These are phyloP conservation scores for Melanotaenia pygmaea DNA, from an alignment of 2,797 vertebrate genomes.

Conservation along the genomic window DNA sequence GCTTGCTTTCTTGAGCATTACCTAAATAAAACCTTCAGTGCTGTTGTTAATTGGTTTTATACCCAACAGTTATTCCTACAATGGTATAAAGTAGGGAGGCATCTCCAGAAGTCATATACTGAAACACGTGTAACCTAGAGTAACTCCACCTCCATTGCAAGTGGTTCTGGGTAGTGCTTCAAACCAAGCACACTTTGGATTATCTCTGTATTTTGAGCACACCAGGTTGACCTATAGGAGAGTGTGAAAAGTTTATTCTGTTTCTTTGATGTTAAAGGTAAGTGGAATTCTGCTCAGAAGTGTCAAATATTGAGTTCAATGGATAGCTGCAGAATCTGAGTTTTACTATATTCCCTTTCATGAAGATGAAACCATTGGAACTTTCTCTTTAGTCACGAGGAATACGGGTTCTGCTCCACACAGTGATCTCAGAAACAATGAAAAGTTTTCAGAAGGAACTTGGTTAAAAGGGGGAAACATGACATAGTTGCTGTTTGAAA, in stretches of 20 bases:
- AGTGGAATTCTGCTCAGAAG: constrained; percentile 19
- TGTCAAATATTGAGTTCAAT: constrained; percentile 3
- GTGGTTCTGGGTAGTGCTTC: constrained; percentile 12
- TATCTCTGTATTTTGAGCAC: constrained; percentile 27
- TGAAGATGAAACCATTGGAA: neutral
- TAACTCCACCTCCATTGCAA: constrained; percentile 14
- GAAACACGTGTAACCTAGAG: constrained; percentile 16
- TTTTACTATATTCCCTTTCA: constrained; percentile 9
- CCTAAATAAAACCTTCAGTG: constrained; percentile 15
- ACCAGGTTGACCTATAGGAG: constrained; percentile 41
- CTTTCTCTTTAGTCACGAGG: constrained; percentile 40
- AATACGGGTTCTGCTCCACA: constrained; percentile 16
- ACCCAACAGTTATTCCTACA: constrained; percentile 1
- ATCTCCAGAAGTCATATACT: constrained; percentile 21
- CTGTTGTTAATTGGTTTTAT: constrained; percentile 18
- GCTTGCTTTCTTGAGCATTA: constrained; percentile 29
- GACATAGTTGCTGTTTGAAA: neutral
- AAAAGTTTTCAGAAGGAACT: neutral
- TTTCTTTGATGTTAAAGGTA: constrained; percentile 33
- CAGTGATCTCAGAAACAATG: constrained; percentile 24
- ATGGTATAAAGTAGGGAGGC: constrained; percentile 5
- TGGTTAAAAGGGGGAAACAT: neutral
- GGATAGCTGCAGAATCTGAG: constrained; percentile 1
- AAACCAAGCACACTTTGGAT: constrained; percentile 27
- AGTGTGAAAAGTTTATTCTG: constrained; percentile 45